Evolutionary conservation across 2,888 invertebrate species (phyloP).

Genomic region (Podotricha telesiphe): DNA sequence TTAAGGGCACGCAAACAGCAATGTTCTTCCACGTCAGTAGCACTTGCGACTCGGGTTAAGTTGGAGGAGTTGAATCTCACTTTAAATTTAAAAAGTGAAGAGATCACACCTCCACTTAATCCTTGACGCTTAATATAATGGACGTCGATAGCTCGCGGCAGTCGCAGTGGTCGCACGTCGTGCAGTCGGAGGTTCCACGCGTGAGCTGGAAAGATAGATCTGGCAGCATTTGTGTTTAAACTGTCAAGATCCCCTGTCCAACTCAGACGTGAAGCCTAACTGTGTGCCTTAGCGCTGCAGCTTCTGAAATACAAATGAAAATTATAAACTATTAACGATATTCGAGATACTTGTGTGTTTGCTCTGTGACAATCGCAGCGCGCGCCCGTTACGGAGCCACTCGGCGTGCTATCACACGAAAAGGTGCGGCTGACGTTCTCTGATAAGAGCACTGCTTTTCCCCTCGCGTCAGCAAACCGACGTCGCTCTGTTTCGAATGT

Average conservation of each 20-base stretch:
- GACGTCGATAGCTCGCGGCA: not conserved
- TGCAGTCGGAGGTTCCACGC: conserved; percentile 62
- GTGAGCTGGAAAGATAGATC: conserved; percentile 85
- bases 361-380: conserved; percentile 67
- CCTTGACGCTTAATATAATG: conserved; percentile 62
- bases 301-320: conserved; percentile 61
- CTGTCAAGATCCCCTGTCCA: conserved; percentile 84
- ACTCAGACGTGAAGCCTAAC: conserved; percentile 78
- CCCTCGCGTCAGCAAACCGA: conserved; percentile 72
- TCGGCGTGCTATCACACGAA: conserved; percentile 74
- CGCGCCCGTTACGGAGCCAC: conserved; percentile 63
- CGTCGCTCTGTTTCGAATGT: conserved; percentile 64
- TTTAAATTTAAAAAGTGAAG: conserved; percentile 83
- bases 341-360: conserved; percentile 55
- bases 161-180: conserved; percentile 31
- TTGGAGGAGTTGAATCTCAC: conserved; percentile 85
- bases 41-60: conserved; percentile 78
- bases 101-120: conserved; percentile 85
- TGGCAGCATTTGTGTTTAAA: conserved; percentile 76
- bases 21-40: not conserved
- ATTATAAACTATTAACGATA: conserved; percentile 51
- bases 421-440: conserved; percentile 80
- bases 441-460: conserved; percentile 79
- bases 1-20: not conserved
- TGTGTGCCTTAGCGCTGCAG: conserved; percentile 31